These are phyloP conservation scores for Halictus rubicundus DNA, from an alignment of 1,140 invertebrate genomes.

Conservation along the genomic window DNA sequence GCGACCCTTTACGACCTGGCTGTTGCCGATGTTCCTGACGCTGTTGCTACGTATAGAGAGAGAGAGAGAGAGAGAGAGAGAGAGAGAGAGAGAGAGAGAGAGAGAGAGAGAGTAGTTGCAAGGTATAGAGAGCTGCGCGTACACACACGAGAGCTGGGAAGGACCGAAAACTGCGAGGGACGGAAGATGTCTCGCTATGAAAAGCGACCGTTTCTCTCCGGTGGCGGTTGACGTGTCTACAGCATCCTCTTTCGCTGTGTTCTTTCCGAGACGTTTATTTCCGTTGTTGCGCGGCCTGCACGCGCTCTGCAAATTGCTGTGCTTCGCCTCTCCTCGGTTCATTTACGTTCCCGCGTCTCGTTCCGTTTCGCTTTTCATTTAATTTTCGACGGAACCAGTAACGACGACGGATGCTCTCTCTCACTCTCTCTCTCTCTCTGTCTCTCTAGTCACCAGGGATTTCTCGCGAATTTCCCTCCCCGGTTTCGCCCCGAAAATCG, in stretches of 20 bases:
- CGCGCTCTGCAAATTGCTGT: conserved; percentile 18
- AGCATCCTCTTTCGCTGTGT: neutral
- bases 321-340: conserved; percentile 7
- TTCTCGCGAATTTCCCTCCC: too few species aligned
- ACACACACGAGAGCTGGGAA: neutral
- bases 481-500: too few species aligned
- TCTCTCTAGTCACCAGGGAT: too few species aligned
- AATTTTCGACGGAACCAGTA: neutral
- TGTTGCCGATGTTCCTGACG: too few species aligned
- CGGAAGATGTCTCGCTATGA: conserved; percentile 24
- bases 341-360: neutral
- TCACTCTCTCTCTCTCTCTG: too few species aligned
- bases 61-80: too few species aligned
- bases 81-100: too few species aligned
- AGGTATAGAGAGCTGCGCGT: conserved; percentile 2
- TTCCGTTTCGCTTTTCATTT: neutral
- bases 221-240: conserved; percentile 4
- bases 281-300: neutral
- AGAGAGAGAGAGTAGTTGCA: too few species aligned
- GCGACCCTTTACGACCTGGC: conserved; percentile 55
- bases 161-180: conserved; percentile 20
- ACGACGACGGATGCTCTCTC: too few species aligned
- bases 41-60: neutral
- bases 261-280: conserved; percentile 27
- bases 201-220: neutral